Base-by-base conservation (phyloP, 2,888 invertebrate species). In the Amaurobius ferox region DNA sequence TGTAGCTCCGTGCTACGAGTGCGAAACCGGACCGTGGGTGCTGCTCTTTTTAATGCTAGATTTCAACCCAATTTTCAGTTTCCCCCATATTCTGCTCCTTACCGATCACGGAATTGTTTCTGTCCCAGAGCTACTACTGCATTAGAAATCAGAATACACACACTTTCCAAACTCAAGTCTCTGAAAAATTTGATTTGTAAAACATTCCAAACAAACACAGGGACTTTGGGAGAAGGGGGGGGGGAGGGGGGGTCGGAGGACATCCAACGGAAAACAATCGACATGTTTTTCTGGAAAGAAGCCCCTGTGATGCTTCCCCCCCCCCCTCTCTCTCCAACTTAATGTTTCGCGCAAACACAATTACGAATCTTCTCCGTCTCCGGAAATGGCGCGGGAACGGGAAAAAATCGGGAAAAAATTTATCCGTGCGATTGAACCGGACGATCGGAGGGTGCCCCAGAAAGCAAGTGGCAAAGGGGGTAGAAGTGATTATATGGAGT, bases 291-390 rank as follows among this genome's bases (percentile, higher is more conserved):
- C 61, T 26, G 26, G n/a, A 61, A 61, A 26, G 11, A 3, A 9
- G 26, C 26, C n/a, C 1, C 55, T 23, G 61, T n/a, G 9, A 19
- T n/a, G 11, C 28, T 26, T n/a, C 6, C 61, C 28, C 23, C 6
- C 61, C 16, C n/a, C 2, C 16, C 35, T 11, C 35, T 2, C 9
- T 7, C 26, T 1, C 7, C 23, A 23, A 6, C 26, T 67, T 67
- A 67, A 67, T 67, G 67, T 67, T 67, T 67, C 39, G 67, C 35
- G 67, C 67, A 67, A 67, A 67, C 67, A 67, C 67, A 67, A 67
- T 67, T 67, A 67, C 30, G 67, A n/a, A 16, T 19, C 35, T 11
- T 67, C 35, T 67, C 30, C 39, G 13, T 67, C 39, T 39, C 67
- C 30, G 39, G 39, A 67, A 67, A 30, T 35, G 67, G 32, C 39